These are phyloP conservation scores for Patella ulyssiponensis DNA, from an alignment of 2,888 invertebrate species.

Conservation along the genomic window DNA sequence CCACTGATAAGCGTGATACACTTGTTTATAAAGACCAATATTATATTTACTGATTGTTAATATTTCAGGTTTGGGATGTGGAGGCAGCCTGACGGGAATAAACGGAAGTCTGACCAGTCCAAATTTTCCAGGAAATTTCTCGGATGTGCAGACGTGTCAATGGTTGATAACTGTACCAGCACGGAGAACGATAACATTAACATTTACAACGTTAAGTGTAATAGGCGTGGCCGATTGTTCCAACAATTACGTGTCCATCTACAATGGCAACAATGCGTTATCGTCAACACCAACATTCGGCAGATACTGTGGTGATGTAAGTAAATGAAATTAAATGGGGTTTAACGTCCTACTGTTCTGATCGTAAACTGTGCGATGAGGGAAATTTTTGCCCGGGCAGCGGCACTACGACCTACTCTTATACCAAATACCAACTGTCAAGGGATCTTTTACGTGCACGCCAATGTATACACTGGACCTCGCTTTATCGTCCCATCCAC, in stretches of 20 bases:
- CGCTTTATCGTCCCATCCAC: too few relatives aligned
- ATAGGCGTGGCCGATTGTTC: slow-evolving; percentile 45
- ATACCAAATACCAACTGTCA: too few relatives aligned
- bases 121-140: slow-evolving; percentile 87
- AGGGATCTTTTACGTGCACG: too few relatives aligned
- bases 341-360: too few relatives aligned
- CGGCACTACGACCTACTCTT: too few relatives aligned
- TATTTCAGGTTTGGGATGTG: slow-evolving; percentile 75
- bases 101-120: slow-evolving; percentile 88
- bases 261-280: slow-evolving; percentile 41
- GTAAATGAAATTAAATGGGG: slow-evolving; percentile 21
- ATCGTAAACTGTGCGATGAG: too few relatives aligned
- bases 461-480: too few relatives aligned
- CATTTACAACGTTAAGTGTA: slow-evolving; percentile 75
- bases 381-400: too few relatives aligned
- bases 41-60: too few relatives aligned
- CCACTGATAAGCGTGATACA: too few relatives aligned
- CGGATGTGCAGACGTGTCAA: slow-evolving; percentile 83
- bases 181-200: slow-evolving; percentile 83
- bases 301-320: slow-evolving; percentile 54
- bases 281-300: slow-evolving; percentile 36
- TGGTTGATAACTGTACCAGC: slow-evolving; percentile 81
- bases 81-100: slow-evolving; percentile 75
- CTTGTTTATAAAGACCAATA: too few relatives aligned
- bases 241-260: slow-evolving; percentile 52